Conservation (phyloP, 2,888 invertebrate genomes). For the Plagodis dolabraria region DNA sequence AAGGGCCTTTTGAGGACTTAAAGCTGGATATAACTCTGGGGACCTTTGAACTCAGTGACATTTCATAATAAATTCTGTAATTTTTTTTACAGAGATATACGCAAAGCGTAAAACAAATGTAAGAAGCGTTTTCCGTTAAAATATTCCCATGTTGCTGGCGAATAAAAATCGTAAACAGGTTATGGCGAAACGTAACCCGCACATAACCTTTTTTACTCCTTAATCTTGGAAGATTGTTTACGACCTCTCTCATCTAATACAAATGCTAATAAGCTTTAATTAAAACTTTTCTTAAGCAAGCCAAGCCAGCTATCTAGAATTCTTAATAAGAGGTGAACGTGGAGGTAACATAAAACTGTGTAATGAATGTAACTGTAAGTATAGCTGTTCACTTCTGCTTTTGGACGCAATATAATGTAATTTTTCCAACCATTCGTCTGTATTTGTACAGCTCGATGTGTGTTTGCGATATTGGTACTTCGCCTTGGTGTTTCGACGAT, state of each 20-base stretch:
- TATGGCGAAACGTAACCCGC: slow-evolving; percentile 8
- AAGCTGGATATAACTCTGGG: slow-evolving; percentile 1
- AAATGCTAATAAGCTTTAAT: slow-evolving; percentile 15
- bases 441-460: slow-evolving; percentile 49
- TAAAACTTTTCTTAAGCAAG: slow-evolving; percentile 10
- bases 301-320: not conserved
- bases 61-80: slow-evolving; percentile 1
- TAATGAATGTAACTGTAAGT: slow-evolving; percentile 2
- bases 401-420: slow-evolving; percentile 36
- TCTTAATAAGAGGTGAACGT: not conserved
- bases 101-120: not conserved
- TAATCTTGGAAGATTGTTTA: slow-evolving; percentile 10
- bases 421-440: slow-evolving; percentile 43
- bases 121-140: not conserved
- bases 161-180: slow-evolving; percentile 2
- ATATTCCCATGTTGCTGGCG: slow-evolving; percentile 1
- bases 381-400: slow-evolving; percentile 26
- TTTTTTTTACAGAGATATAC: not conserved
- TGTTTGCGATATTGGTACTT: slow-evolving; percentile 31
- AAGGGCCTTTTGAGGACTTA: slow-evolving; percentile 3
- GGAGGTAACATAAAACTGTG: slow-evolving; percentile 2
- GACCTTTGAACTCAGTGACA: not conserved
- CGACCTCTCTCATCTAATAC: slow-evolving; percentile 9
- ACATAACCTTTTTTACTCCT: slow-evolving; percentile 6
- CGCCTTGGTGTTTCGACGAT: not conserved